Percentiles rank a stretch among this genome's conserved stretches.
Evolutionary conservation across 2,113 vertebrate genomes (phyloP).

Genomic region (Phrynosoma platyrhinos): DNA sequence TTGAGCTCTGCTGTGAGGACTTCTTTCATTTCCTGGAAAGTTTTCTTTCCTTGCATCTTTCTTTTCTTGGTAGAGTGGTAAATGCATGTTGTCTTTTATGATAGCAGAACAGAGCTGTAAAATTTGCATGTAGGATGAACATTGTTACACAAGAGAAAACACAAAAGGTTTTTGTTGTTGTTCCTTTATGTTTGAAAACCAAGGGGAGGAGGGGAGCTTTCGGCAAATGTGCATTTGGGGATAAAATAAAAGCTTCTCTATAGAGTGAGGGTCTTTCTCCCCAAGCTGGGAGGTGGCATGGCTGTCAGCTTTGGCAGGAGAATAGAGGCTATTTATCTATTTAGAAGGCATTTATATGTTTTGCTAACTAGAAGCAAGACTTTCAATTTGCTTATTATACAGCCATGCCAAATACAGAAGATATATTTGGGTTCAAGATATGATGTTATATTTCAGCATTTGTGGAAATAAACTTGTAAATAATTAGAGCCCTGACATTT

Average conservation of each 20-base stretch:
- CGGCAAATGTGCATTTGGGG: neutral
- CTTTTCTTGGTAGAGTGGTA: constrained; percentile 15
- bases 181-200: neutral
- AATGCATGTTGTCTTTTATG: neutral
- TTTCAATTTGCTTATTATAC: neutral
- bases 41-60: constrained; percentile 33
- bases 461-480: neutral
- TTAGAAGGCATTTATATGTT: neutral
- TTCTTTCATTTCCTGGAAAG: constrained; percentile 9
- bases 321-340: neutral
- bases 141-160: neutral
- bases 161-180: neutral
- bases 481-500: neutral
- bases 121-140: constrained; percentile 7
- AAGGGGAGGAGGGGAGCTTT: neutral
- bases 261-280: neutral
- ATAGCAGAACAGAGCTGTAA: constrained; percentile 13
- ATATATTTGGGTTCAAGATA: neutral
- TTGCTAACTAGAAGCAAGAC: neutral
- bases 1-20: neutral
- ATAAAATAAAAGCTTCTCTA: neutral
- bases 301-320: neutral
- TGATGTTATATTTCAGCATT: neutral
- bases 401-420: neutral
- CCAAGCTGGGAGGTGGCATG: neutral